These are phyloP conservation scores for Brachyrhaphis roseni DNA, from an alignment of 2,797 vertebrate genomes.

Conservation along the genomic window DNA sequence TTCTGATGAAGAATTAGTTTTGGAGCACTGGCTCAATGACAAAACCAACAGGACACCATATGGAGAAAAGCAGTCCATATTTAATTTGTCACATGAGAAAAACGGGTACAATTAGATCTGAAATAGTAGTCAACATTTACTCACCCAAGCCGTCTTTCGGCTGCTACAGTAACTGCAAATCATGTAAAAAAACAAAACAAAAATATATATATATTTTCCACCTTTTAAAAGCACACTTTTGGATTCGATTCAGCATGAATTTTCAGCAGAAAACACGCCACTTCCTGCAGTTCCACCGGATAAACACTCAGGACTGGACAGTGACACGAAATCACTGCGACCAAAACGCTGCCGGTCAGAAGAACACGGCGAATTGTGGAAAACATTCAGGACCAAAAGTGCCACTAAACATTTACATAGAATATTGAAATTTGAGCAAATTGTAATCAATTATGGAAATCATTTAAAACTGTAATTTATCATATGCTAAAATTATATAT, in stretches of 20 bases:
- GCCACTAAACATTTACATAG: not conserved
- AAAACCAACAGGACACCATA: constrained; percentile 25
- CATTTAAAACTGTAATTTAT: not conserved
- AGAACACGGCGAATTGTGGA: not conserved
- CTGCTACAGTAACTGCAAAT: constrained; percentile 58
- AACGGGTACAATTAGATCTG: constrained; percentile 62
- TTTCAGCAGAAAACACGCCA: constrained; percentile 12
- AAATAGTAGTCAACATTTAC: constrained; percentile 62
- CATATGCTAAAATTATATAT: not conserved
- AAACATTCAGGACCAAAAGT: not conserved
- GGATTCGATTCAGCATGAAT: constrained; percentile 14
- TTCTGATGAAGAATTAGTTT: not conserved
- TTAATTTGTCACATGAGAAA: constrained; percentile 76
- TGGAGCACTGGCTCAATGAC: not conserved
- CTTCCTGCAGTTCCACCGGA: constrained; percentile 25
- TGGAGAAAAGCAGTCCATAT: constrained; percentile 62
- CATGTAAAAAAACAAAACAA: constrained; percentile 44
- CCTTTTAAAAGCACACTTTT: constrained; percentile 41
- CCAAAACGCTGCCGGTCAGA: constrained; percentile 2
- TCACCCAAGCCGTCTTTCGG: constrained; percentile 44
- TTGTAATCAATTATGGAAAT: too few species aligned
- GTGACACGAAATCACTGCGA: not conserved
- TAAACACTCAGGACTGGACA: constrained; percentile 15
- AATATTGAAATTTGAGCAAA: not conserved
- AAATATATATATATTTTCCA: constrained; percentile 44